Conservation (phyloP, 1,140 invertebrate species). For the Ylistrum balloti region DNA sequence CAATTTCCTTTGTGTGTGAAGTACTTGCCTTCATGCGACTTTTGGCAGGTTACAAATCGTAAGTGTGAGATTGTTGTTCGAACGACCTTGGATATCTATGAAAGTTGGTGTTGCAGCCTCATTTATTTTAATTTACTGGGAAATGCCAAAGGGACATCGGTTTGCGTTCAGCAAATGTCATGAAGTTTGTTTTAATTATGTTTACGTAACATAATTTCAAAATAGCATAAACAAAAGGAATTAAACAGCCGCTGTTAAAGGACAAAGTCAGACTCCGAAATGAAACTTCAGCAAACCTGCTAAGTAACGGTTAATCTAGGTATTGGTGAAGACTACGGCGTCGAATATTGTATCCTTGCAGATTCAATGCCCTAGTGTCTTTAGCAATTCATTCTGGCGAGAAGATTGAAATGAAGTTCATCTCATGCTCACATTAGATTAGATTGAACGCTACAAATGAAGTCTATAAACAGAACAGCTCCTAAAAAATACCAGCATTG, state of each 20-base stretch:
- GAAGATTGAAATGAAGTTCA: neutral
- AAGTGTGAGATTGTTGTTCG: neutral
- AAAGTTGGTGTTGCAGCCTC: neutral
- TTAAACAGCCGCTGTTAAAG: neutral
- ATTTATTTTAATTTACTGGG: neutral
- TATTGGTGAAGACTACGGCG: neutral
- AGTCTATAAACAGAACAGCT: neutral
- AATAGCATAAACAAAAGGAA: conserved; percentile 11
- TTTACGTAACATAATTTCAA: conserved; percentile 36
- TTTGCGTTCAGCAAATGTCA: neutral
- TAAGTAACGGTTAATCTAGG: neutral
- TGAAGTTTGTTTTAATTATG: conserved; percentile 19
- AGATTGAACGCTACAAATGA: neutral
- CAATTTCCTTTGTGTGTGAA: too few species aligned
- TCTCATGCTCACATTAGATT: neutral
- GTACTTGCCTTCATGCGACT: too few species aligned
- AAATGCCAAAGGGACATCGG: neutral
- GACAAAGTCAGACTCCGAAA: neutral
- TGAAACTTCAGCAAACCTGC: neutral
- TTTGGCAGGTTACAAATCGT: neutral
- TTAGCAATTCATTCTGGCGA: neutral
- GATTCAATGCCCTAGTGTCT: neutral
- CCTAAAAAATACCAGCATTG: neutral
- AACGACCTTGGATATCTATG: neutral
- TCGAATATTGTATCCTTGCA: neutral